Percentiles rank a stretch among this genome's conserved stretches.
Conservation (phyloP, 2,113 vertebrate genomes). For the Cinclus mexicanus region DNA sequence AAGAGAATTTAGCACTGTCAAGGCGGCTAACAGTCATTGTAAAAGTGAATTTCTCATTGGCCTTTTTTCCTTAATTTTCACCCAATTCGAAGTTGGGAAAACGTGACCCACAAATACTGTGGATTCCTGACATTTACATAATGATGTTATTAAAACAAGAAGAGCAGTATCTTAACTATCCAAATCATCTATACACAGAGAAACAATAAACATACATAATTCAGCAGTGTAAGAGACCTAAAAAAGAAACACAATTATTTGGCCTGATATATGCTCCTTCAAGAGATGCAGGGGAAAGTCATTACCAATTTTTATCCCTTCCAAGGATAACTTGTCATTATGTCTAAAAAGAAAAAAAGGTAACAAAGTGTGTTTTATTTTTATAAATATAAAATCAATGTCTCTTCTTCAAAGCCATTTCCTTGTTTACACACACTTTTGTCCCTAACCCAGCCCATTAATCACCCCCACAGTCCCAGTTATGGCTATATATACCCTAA, state of each 20-base stretch:
- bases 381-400: conserved; percentile 38
- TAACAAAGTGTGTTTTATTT: conserved; percentile 30
- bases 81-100: not conserved
- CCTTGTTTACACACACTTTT: not conserved
- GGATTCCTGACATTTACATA: not conserved
- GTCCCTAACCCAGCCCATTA: not conserved
- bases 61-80: not conserved
- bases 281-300: not conserved
- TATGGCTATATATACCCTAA: not conserved
- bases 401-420: conserved; percentile 30
- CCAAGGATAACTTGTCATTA: conserved; percentile 12
- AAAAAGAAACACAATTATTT: not conserved
- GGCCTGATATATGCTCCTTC: not conserved
- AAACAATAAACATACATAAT: conserved; percentile 7
- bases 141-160: not conserved
- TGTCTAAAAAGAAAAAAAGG: not conserved
- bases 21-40: not conserved
- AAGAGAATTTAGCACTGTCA: not conserved
- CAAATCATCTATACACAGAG: not conserved
- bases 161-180: not conserved
- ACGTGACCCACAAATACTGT: not conserved
- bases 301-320: not conserved
- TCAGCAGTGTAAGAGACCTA: not conserved
- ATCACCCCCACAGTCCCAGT: not conserved
- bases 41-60: not conserved